Percentiles rank a stretch among this genome's conserved stretches.
Evolutionary conservation across 2,888 invertebrate genomes (phyloP).

Genomic region (Pilophorus perplexus): DNA sequence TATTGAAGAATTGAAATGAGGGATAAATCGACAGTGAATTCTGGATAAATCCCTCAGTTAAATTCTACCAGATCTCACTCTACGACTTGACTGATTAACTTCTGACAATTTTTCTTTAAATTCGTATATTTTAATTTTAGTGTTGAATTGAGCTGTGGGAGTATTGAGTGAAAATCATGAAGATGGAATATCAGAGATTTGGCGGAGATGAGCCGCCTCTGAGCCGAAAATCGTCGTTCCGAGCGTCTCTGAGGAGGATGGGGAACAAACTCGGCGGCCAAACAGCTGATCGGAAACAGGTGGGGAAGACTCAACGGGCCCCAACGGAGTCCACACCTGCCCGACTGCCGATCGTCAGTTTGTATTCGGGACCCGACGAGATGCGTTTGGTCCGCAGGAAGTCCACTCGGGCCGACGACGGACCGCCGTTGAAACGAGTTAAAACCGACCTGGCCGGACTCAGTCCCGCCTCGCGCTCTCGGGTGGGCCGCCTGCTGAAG

Average conservation of each 20-base stretch:
- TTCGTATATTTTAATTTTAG: too few relatives aligned
- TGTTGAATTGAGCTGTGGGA: too few relatives aligned
- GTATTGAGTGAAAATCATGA: too few relatives aligned
- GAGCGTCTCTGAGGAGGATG: slow-evolving; percentile 41
- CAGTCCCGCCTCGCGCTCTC: slow-evolving; percentile 40
- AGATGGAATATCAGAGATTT: slow-evolving; percentile 22
- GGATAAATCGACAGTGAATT: too few relatives aligned
- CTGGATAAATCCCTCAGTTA: too few relatives aligned
- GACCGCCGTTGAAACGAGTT: slow-evolving; percentile 13
- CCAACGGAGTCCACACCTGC: not conserved
- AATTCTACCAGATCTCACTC: too few relatives aligned
- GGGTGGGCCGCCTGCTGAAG: slow-evolving; percentile 45
- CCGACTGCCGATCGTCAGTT: slow-evolving; percentile 46
- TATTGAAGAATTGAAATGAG: too few relatives aligned
- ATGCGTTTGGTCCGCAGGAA: slow-evolving; percentile 20
- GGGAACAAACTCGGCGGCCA: slow-evolving; percentile 19
- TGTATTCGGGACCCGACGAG: slow-evolving; percentile 43
- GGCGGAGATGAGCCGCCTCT: slow-evolving; percentile 9
- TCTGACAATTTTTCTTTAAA: too few relatives aligned
- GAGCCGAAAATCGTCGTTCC: slow-evolving; percentile 38
- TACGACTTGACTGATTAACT: too few relatives aligned
- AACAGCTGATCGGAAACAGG: slow-evolving; percentile 17
- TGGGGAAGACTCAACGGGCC: not conserved
- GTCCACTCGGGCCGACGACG: slow-evolving; percentile 1
- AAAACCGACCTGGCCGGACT: slow-evolving; percentile 23